These are phyloP conservation scores for Loriculus beryllinus DNA, from an alignment of 2,797 vertebrate genomes.

Conservation along the genomic window DNA sequence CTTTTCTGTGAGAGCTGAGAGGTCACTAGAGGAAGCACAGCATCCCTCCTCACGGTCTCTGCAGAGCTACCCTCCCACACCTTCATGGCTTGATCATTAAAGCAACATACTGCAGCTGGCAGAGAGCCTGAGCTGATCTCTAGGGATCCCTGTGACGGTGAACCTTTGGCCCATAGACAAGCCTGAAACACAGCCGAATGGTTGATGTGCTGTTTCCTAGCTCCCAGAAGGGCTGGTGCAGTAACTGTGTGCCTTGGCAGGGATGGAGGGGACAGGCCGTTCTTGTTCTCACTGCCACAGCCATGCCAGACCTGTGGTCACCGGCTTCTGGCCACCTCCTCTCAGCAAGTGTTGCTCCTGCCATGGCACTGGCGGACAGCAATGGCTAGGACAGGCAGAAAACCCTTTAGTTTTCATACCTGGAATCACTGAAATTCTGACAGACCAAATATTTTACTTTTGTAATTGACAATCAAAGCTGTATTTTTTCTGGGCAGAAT, in stretches of 20 bases:
- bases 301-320: neutral
- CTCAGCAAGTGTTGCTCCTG: neutral
- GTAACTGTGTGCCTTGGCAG: neutral
- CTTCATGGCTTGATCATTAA: rapidly evolving
- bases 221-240: neutral
- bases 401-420: neutral
- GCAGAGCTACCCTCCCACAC: neutral
- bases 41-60: neutral
- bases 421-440: neutral
- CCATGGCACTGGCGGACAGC: rapidly evolving
- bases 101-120: neutral
- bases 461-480: rapidly evolving
- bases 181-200: rapidly evolving
- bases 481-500: neutral
- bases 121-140: neutral
- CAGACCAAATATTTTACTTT: neutral
- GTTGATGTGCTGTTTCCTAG: neutral
- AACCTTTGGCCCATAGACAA: neutral
- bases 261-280: neutral
- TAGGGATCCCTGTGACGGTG: rapidly evolving
- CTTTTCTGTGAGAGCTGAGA: neutral
- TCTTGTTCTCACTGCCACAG: neutral
- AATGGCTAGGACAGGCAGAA: neutral
- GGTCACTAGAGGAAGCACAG: neutral
- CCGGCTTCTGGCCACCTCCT: neutral